These are phyloP conservation scores for Dynastes tityus DNA, from an alignment of 2,888 invertebrate genomes.

Conservation along the genomic window DNA sequence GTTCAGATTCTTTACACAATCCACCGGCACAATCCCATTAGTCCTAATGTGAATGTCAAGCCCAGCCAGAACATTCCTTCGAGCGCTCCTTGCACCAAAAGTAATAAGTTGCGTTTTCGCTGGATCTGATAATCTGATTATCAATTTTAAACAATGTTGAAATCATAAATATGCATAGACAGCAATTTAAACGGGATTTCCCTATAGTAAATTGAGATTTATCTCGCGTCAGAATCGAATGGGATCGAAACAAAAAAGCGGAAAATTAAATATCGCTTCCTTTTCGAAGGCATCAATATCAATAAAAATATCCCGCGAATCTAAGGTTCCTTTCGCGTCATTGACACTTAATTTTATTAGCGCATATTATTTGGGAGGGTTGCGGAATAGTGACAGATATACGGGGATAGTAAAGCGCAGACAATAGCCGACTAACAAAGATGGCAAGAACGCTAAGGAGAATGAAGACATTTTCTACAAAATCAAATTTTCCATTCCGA, in stretches of 20 bases:
- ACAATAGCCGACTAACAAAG: not conserved
- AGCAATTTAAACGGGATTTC: too few species aligned
- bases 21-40: too few species aligned
- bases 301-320: slow-evolving; percentile 6
- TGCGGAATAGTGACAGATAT: slow-evolving; percentile 1
- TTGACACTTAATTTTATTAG: slow-evolving; percentile 2
- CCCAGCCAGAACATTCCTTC: too few species aligned
- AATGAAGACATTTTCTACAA: slow-evolving; percentile 21
- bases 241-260: slow-evolving; percentile 5
- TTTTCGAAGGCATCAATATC: slow-evolving; percentile 3
- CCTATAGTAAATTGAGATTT: too few species aligned
- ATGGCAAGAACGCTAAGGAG: not conserved
- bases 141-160: too few species aligned
- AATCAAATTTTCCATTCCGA: slow-evolving; percentile 45
- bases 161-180: too few species aligned
- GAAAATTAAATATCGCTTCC: slow-evolving; percentile 1
- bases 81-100: too few species aligned
- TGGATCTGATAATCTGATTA: too few species aligned
- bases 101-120: too few species aligned
- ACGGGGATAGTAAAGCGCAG: not conserved
- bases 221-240: not conserved
- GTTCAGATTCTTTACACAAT: too few species aligned
- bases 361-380: not conserved
- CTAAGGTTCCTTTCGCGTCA: not conserved
- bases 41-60: too few species aligned